Base-by-base conservation (phyloP, 1,140 invertebrate genomes). In the Druon quercuslanigerum region DNA sequence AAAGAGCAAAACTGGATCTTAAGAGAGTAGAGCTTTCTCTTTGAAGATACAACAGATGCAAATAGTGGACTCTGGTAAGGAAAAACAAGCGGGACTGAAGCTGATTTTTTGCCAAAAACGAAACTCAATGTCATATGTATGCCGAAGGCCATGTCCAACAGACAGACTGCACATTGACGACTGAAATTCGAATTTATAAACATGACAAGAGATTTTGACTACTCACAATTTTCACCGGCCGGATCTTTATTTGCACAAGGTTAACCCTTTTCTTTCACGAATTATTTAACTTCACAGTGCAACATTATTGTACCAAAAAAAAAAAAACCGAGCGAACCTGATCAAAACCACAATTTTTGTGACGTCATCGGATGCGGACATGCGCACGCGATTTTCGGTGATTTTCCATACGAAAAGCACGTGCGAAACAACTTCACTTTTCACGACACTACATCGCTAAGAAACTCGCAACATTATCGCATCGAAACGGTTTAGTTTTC, bases 321-420 rank as follows among this genome's bases (percentile, higher is more conserved):
- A 60, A 81, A 80, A 83, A 85, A 79, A 77, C 40, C 16, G 51
- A 71, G 76, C 54, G 76, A 74, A 51, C 46, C 74, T 88, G 86
- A 90, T 90, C 89, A 89, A 89, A 89, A 90, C 84, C 90, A 89
- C 89, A 86, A 90, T 87, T 89, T 88, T 88, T 87, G 88, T 91
- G 90, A 91, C 90, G 90, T 91, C 90, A 91, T 87, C 87, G 85
- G 82, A 81, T 79, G 84, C 87, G 86, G 82, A 85, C 89, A 91
- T 90, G 89, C 89, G 90, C 90, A 88, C 79, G 78, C 71, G 66
- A 84, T 87, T 88, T 90, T 91, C 89, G 88, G 90, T 91, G 90
- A 90, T 91, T 91, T 91, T 91, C 90, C 90, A 91, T 86, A 82
- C 79, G 79, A 79, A 81, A 87, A 88, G 82, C 84, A 87, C 87